phyloP scores from a whole-genome alignment of 2,888 invertebrate species.

The Nycteola revayana region DNA sequence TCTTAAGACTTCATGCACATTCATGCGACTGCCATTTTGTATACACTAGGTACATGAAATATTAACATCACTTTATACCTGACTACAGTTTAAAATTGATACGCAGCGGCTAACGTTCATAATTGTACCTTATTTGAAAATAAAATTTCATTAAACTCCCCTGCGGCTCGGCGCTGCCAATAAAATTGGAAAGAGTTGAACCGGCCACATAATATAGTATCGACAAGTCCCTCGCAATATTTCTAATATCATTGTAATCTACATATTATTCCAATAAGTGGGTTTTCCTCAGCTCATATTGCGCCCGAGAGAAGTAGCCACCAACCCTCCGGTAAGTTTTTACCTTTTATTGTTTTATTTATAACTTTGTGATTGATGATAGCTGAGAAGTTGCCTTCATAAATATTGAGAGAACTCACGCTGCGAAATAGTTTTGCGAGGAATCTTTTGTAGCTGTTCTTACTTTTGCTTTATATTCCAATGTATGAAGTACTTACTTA shows the following conservation, averaged over 20 bases:
- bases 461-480: conserved; percentile 25
- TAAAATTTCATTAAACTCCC: conserved; percentile 20
- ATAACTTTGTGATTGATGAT: conserved; percentile 82
- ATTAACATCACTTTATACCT: too few species aligned
- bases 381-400: conserved; percentile 74
- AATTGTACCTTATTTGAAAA: background rate
- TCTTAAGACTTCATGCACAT: too few species aligned
- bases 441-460: conserved; percentile 24
- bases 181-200: conserved; percentile 48
- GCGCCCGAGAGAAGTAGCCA: conserved; percentile 61
- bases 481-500: too few species aligned
- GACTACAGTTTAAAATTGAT: too few species aligned
- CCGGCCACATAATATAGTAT: conserved; percentile 55
- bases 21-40: too few species aligned
- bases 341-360: conserved; percentile 83
- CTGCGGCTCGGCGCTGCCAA: conserved; percentile 3
- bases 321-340: conserved; percentile 75
- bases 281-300: conserved; percentile 70
- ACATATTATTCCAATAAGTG: conserved; percentile 82
- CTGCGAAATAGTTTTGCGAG: conserved; percentile 57
- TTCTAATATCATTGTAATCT: conserved; percentile 76
- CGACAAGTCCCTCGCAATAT: conserved; percentile 59
- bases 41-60: too few species aligned
- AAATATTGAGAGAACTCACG: conserved; percentile 76
- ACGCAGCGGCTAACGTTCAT: too few species aligned